Conservation (phyloP, 2,797 vertebrate genomes). For the Anabas testudineus region DNA sequence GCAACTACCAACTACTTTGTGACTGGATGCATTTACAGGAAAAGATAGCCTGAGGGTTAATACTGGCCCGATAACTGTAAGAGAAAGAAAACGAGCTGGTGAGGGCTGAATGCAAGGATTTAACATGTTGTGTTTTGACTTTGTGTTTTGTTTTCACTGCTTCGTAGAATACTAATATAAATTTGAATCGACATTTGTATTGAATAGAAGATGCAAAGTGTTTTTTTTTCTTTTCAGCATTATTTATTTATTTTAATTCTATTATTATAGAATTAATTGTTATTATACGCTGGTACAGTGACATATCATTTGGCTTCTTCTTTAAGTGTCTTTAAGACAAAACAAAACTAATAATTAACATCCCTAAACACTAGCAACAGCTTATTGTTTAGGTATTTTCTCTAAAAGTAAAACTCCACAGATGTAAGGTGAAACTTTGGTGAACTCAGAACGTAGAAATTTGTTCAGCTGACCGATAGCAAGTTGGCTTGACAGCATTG, state of each 20-base stretch:
- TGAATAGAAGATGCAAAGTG: neutral
- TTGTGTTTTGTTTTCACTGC: slow-evolving; percentile 25
- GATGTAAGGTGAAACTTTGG: no score
- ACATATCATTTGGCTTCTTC: no score
- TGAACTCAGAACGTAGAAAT: neutral
- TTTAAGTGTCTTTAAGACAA: no score
- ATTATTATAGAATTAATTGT: no score
- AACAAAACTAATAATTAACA: no score
- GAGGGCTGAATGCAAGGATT: slow-evolving; percentile 23
- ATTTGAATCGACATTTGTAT: neutral
- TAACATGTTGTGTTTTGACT: slow-evolving; percentile 26
- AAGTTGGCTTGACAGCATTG: neutral
- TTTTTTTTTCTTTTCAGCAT: neutral
- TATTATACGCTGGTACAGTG: no score
- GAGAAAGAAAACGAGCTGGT: neutral
- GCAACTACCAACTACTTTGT: slow-evolving; percentile 27
- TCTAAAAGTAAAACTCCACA: no score
- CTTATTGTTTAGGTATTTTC: no score
- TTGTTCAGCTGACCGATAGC: neutral
- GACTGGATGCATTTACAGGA: slow-evolving; percentile 32
- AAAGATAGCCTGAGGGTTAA: slow-evolving; percentile 45
- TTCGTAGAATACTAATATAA: neutral
- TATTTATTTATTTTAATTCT: neutral
- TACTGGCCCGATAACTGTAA: slow-evolving; percentile 30
- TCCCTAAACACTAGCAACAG: no score